These are phyloP conservation scores for Machimus atricapillus DNA, from an alignment of 2,888 invertebrate species.

Conservation along the genomic window DNA sequence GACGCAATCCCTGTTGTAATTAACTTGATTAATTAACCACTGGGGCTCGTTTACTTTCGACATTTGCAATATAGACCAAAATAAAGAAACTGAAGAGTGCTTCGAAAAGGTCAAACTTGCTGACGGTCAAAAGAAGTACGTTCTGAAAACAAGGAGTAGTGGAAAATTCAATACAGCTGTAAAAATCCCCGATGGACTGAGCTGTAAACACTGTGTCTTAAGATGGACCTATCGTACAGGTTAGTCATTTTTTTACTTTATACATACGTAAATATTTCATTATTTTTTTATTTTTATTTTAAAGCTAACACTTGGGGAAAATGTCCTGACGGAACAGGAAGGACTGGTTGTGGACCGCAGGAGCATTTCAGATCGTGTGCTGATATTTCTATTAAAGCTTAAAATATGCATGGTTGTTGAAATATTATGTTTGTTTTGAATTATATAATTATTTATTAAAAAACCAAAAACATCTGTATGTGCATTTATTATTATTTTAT, in stretches of 20 bases:
- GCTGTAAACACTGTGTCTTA: conserved; percentile 62
- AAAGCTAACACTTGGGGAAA: conserved; percentile 59
- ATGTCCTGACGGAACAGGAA: conserved; percentile 53
- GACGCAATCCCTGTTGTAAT: conserved; percentile 53
- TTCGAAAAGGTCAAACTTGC: conserved; percentile 55
- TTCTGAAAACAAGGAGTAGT: conserved; percentile 1
- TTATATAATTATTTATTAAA: neutral
- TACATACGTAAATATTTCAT: neutral
- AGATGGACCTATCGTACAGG: conserved; percentile 63
- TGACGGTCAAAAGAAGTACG: conserved; percentile 47
- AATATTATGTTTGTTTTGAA: neutral
- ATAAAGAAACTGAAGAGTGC: conserved; percentile 62
- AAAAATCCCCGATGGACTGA: conserved; percentile 57
- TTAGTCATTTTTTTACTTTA: neutral
- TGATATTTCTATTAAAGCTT: conserved; percentile 53
- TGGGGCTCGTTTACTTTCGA: conserved; percentile 60
- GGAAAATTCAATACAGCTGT: conserved; percentile 48
- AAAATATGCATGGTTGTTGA: neutral
- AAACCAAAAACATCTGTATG: too few relatives aligned
- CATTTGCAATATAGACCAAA: conserved; percentile 59
- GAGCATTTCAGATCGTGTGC: conserved; percentile 62
- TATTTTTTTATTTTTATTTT: neutral
- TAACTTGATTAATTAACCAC: conserved; percentile 58
- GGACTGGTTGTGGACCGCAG: conserved; percentile 60
- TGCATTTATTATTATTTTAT: too few relatives aligned